A percentile compares a stretch with the other conserved stretches of the same genome.
phyloP scores from a whole-genome alignment of 2,888 invertebrate genomes.

The Machimus atricapillus region DNA sequence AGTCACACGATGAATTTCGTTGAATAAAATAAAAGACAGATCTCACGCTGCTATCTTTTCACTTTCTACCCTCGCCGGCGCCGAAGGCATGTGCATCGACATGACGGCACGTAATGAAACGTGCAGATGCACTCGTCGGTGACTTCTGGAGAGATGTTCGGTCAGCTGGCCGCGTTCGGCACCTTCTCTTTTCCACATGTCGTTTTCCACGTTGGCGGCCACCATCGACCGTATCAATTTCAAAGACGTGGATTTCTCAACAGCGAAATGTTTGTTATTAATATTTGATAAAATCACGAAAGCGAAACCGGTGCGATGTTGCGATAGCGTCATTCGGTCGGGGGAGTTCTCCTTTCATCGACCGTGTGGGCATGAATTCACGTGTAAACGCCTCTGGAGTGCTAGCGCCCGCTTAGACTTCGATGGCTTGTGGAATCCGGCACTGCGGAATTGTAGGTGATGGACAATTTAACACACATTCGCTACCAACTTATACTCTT shows the following conservation, averaged over 20 bases:
- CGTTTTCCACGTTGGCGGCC: neutral
- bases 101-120: neutral
- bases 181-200: neutral
- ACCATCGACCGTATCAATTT: slow-evolving; percentile 16
- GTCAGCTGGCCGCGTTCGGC: neutral
- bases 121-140: neutral
- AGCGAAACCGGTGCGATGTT: slow-evolving; percentile 16
- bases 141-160: neutral
- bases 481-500: neutral
- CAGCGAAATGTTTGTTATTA: slow-evolving; percentile 11
- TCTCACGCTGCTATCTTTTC: neutral
- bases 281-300: slow-evolving; percentile 31
- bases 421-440: neutral
- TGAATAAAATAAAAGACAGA: neutral
- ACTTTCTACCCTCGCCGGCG: neutral
- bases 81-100: neutral
- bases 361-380: neutral
- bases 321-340: neutral
- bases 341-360: neutral
- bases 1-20: neutral
- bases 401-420: neutral
- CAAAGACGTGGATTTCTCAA: neutral
- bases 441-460: neutral
- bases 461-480: neutral
- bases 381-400: neutral